phyloP scores from a whole-genome alignment of 2,888 invertebrate species.

The Lapara coniferarum region DNA sequence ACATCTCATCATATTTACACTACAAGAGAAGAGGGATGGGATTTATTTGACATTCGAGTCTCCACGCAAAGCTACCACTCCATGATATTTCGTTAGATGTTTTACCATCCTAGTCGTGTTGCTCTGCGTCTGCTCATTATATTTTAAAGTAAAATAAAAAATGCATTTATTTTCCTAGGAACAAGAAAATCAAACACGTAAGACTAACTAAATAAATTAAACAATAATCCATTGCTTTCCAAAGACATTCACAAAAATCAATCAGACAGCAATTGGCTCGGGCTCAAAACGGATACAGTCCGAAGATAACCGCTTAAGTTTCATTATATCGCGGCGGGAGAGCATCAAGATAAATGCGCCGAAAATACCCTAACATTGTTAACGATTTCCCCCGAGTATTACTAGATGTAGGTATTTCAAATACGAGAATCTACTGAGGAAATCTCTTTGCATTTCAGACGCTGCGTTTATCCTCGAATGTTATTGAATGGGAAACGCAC shows the following conservation, averaged over 20 bases:
- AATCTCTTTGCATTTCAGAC: slow-evolving; percentile 55
- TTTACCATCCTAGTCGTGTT: too few species aligned
- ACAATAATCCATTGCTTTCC: too few species aligned
- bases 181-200: too few species aligned
- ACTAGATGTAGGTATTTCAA: slow-evolving; percentile 59
- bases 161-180: too few species aligned
- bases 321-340: slow-evolving; percentile 53
- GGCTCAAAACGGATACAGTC: slow-evolving; percentile 58
- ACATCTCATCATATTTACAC: too few species aligned
- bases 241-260: slow-evolving; percentile 44
- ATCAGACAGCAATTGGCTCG: slow-evolving; percentile 55
- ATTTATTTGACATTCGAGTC: too few species aligned
- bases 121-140: too few species aligned
- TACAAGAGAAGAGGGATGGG: too few species aligned
- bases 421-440: slow-evolving; percentile 60
- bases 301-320: slow-evolving; percentile 65
- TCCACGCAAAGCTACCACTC: too few species aligned
- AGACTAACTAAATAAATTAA: too few species aligned
- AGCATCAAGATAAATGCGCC: slow-evolving; percentile 59
- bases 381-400: slow-evolving; percentile 50
- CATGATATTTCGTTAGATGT: too few species aligned
- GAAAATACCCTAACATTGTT: slow-evolving; percentile 44
- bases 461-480: slow-evolving; percentile 46
- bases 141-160: too few species aligned
- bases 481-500: slow-evolving; percentile 34